Percentiles rank a stretch among this genome's conserved stretches.
These are phyloP conservation scores for Thripadectes ignobilis DNA, from an alignment of 2,797 vertebrate genomes.

Conservation along the genomic window DNA sequence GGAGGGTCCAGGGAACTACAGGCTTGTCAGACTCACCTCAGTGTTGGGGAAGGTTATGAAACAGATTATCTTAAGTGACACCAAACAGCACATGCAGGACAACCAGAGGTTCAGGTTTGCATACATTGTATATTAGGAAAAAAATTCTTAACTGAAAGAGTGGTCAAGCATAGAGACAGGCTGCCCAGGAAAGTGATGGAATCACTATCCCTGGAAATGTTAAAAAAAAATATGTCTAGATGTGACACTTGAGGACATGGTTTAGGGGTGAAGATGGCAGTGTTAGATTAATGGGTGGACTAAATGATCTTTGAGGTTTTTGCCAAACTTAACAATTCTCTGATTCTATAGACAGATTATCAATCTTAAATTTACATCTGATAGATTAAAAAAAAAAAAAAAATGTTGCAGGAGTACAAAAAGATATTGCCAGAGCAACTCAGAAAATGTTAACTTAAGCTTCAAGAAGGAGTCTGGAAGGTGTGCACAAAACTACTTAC, in stretches of 20 bases:
- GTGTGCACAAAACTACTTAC: not conserved
- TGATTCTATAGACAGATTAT: not conserved
- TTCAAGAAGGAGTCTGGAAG: not conserved
- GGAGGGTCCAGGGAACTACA: not conserved
- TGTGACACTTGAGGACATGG: not conserved
- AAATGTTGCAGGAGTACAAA: not conserved
- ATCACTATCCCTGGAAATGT: not conserved
- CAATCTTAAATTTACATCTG: not conserved
- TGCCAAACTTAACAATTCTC: not conserved
- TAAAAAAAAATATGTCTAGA: not conserved
- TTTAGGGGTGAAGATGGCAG: not conserved
- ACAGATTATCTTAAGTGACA: too few relatives aligned
- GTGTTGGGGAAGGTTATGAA: not conserved
- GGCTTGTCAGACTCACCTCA: not conserved
- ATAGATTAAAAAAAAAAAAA: too few relatives aligned
- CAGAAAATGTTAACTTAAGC: not conserved
- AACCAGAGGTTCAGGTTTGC: not conserved
- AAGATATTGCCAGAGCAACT: not conserved
- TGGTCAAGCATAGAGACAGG: not conserved
- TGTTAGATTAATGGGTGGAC: not conserved
- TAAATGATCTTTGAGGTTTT: accelerated
- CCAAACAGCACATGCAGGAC: not conserved
- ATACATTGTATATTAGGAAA: not conserved
- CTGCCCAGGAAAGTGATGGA: not conserved
- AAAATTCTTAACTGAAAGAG: not conserved